Evolutionary conservation across 2,797 vertebrate species (phyloP).

Genomic region (Hippocampus kuda): DNA sequence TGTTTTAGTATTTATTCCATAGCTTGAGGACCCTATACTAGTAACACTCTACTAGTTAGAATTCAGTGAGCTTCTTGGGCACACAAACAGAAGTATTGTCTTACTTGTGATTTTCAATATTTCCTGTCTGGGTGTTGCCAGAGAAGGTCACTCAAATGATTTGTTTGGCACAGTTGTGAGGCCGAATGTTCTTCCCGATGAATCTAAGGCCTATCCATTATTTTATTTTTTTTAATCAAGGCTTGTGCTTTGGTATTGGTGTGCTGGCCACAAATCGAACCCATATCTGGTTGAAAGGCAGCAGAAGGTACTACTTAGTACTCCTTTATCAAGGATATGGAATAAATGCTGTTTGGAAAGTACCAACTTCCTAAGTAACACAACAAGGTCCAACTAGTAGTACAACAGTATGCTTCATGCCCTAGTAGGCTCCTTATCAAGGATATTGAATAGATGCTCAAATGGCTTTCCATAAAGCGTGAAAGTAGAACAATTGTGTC

Average conservation of each 20-base stretch:
- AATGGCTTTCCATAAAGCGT: neutral
- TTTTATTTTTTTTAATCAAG: neutral
- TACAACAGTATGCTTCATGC: too few species aligned
- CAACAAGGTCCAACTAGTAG: too few species aligned
- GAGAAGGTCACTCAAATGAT: neutral
- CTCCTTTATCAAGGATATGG: neutral
- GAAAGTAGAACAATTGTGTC: neutral
- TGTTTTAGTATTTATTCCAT: neutral
- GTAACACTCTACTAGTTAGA: neutral
- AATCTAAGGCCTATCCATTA: too few species aligned
- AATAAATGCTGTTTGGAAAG: neutral
- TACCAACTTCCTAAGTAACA: too few species aligned
- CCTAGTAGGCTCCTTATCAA: too few species aligned
- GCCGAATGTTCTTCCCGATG: too few species aligned
- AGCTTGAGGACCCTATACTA: neutral
- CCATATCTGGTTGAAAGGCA: neutral
- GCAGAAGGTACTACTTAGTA: neutral
- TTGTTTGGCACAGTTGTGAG: neutral
- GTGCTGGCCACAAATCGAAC: neutral
- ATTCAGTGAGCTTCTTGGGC: neutral
- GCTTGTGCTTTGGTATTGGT: neutral
- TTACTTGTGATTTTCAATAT: too few species aligned
- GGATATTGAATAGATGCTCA: neutral
- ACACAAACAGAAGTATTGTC: neutral
- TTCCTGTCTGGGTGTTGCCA: neutral